Evolutionary conservation across 2,888 invertebrate species (phyloP).

Genomic region (Drepanosiphum platanoidis): DNA sequence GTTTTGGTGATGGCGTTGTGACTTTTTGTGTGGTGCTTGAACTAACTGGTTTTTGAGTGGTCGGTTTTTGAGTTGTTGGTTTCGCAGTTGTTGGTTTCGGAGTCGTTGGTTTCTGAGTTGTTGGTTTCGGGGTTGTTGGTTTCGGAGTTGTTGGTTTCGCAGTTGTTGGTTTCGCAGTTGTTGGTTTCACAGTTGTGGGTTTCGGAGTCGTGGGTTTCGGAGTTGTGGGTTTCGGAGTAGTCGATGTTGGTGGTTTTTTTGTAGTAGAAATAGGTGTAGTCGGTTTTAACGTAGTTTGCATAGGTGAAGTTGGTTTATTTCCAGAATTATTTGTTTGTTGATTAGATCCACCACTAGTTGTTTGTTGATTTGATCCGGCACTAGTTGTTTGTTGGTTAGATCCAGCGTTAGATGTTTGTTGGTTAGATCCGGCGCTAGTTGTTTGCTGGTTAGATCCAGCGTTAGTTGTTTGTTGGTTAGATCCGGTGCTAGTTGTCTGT

Average conservation of each 20-base stretch:
- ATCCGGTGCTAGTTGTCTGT: constrained; percentile 63
- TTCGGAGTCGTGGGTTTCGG: constrained; percentile 63
- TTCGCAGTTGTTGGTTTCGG: constrained; percentile 6
- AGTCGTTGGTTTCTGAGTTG: neutral
- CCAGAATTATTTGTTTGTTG: constrained; percentile 47
- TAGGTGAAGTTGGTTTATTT: constrained; percentile 55
- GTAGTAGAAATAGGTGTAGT: constrained; percentile 63
- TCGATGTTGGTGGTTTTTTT: constrained; percentile 49
- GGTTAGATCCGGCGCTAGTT: constrained; percentile 54
- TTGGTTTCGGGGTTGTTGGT: constrained; percentile 33
- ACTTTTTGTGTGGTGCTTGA: constrained; percentile 25
- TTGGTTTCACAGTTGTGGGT: constrained; percentile 22
- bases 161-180: constrained; percentile 28
- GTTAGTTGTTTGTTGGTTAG: constrained; percentile 55
- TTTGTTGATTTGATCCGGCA: constrained; percentile 60
- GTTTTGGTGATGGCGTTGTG: constrained; percentile 54
- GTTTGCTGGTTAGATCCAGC: constrained; percentile 63
- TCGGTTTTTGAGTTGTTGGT: constrained; percentile 8
- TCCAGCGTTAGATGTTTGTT: constrained; percentile 55
- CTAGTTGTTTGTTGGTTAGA: constrained; percentile 48
- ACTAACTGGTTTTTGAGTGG: constrained; percentile 27
- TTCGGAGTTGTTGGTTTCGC: constrained; percentile 37
- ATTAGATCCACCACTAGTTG: constrained; percentile 42
- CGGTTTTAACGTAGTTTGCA: constrained; percentile 63
- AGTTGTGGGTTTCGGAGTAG: constrained; percentile 63